phyloP scores from a whole-genome alignment of 2,113 vertebrate species.

The Siphamia tubifer region DNA sequence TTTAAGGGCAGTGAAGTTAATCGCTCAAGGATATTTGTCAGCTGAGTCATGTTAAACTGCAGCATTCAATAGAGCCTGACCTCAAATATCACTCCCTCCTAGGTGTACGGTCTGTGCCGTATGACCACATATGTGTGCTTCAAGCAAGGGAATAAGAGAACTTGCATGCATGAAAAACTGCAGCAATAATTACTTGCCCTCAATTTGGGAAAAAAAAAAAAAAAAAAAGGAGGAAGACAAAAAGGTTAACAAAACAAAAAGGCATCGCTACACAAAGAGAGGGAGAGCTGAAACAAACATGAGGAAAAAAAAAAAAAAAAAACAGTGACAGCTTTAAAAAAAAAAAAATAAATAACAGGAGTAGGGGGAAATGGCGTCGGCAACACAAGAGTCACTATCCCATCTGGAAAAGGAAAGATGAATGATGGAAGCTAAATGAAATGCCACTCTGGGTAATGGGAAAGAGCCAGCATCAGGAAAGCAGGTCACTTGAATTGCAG shows the following conservation, averaged over 20 bases:
- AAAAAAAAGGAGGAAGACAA: neutral
- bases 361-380: constrained; percentile 7
- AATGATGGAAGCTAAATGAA: constrained; percentile 75
- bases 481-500: constrained; percentile 74
- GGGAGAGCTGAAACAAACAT: neutral
- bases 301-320: neutral
- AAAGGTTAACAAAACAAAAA: neutral
- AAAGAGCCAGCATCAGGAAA: constrained; percentile 55
- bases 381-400: constrained; percentile 7
- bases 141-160: neutral
- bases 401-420: constrained; percentile 57
- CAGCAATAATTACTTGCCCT: neutral
- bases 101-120: constrained; percentile 5
- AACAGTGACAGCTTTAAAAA: neutral
- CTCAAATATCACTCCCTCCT: constrained; percentile 23
- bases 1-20: constrained; percentile 27
- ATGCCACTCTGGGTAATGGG: constrained; percentile 72
- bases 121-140: neutral
- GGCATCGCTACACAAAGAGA: neutral
- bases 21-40: constrained; percentile 52
- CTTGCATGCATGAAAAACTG: neutral
- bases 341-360: neutral
- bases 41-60: constrained; percentile 51
- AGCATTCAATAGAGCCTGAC: constrained; percentile 40
- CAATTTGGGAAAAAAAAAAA: neutral